phyloP scores from a whole-genome alignment of 2,888 invertebrate species.

The Himalopsyche tibetana region DNA sequence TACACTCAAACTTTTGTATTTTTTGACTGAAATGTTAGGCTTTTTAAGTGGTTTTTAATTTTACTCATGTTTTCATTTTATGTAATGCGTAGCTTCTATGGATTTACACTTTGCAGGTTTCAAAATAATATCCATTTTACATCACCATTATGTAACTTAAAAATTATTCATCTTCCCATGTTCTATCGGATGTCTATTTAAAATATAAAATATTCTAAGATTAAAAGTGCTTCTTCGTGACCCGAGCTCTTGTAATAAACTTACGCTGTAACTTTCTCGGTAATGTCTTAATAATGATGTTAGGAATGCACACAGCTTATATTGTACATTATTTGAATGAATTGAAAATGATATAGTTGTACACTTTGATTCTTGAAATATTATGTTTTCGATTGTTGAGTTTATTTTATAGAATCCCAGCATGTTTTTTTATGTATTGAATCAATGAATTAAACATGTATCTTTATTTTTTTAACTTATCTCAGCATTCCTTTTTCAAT shows the following conservation, averaged over 20 bases:
- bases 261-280: background rate
- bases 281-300: conserved; percentile 14
- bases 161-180: background rate
- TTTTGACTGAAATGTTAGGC: conserved; percentile 64
- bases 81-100: conserved; percentile 40
- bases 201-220: conserved; percentile 14
- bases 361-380: background rate
- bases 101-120: conserved; percentile 38
- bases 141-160: conserved; percentile 23
- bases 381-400: too few species aligned
- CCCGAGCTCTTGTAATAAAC: conserved; percentile 5
- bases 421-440: background rate
- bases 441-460: conserved; percentile 6
- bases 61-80: conserved; percentile 17
- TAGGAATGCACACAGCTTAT: conserved; percentile 24
- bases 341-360: background rate
- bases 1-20: conserved; percentile 64
- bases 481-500: conserved; percentile 37
- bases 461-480: conserved; percentile 9
- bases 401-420: background rate
- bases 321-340: background rate
- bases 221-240: conserved; percentile 24
- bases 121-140: conserved; percentile 28
- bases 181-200: conserved; percentile 13
- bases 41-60: conserved; percentile 56